Percentiles rank a stretch among this genome's conserved stretches.
Evolutionary conservation across 2,797 vertebrate genomes (phyloP).

Genomic region (Cirrhinus molitorella): DNA sequence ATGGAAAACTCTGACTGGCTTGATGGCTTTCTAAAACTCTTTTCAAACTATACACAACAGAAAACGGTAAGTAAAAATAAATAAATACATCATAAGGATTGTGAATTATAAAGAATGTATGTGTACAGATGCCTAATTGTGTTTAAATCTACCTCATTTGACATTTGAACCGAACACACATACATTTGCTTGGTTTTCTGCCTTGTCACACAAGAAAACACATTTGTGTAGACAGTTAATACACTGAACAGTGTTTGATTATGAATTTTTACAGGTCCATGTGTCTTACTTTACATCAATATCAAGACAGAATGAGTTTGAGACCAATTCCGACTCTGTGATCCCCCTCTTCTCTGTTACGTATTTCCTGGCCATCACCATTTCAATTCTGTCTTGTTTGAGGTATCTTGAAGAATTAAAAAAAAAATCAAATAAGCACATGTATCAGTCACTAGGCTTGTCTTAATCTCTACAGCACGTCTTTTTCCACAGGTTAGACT

Average conservation of each 20-base stretch:
- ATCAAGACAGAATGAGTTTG: conserved; percentile 78
- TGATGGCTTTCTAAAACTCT: conserved; percentile 38
- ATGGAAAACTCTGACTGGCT: conserved; percentile 40
- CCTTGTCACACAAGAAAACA: no score
- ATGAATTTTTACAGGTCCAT: conserved; percentile 52
- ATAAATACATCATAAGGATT: no score
- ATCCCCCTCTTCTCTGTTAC: conserved; percentile 76
- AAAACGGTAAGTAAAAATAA: conserved; percentile 16
- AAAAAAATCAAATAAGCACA: fast-evolving
- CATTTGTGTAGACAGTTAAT: not conserved
- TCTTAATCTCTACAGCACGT: not conserved
- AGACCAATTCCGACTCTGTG: conserved; percentile 66
- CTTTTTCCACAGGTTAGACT: conserved; percentile 40
- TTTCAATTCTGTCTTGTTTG: conserved; percentile 73
- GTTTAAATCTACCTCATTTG: no score
- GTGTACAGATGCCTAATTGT: no score
- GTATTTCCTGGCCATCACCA: conserved; percentile 74
- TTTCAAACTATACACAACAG: conserved; percentile 6
- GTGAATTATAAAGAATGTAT: no score
- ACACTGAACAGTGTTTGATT: not conserved
- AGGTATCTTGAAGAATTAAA: conserved; percentile 71
- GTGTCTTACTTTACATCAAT: conserved; percentile 75
- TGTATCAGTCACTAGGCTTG: not conserved
- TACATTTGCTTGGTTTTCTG: no score
- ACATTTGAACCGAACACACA: no score